Base-by-base conservation (phyloP, 1,140 invertebrate species). In the Drosophila triauraria region DNA sequence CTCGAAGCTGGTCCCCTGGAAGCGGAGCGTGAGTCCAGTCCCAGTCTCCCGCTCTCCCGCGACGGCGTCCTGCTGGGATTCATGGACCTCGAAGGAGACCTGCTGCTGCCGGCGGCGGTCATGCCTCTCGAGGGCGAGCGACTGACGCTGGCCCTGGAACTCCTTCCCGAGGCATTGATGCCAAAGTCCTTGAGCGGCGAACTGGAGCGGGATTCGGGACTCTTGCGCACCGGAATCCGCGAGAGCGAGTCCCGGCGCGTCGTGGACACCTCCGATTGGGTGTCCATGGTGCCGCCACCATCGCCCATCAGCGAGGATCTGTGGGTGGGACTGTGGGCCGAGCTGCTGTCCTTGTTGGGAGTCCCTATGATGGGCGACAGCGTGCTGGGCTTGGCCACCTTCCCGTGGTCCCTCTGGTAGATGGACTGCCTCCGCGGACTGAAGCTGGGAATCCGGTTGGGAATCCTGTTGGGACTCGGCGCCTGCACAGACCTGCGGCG, bases 321-420 rank as follows among this genome's bases (percentile, higher is more conserved):
- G 53, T 90, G 85, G 9, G 77, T 48, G 7, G 91, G 88, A 80
- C 91, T 92, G 12, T 91, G 90, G 0, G 78, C 78, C 12, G 78
- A 67, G 38, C 87, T 91, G 32, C 80, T 84, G 7, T 93, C 92
- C 75, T 92, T 93, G 54, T 93, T 93, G 1, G 92, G 92, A 0
- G 92, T 93, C 1, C 92, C 92, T 64, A 93, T 91, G 6, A 93
- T 93, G 0, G 92, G 92, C 1, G 92, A 93, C 27, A 93, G 57
- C 0, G 90, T 92, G 17, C 75, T 87, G 8, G 92, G 92, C 48
- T 93, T 93, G 46, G 78, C 87, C 47, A 93, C 79, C 69, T 92
- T 88, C 8, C 62, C 68, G 5, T 84, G 23, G 32, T 87, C 69
- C 47, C 30, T 75, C 15, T 67, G 59, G n/a, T 61, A 51, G 4